A percentile compares a stretch with the other conserved stretches of the same genome.
Evolutionary conservation across 2,113 vertebrate species (phyloP).

Genomic region (Dissostichus mawsoni): DNA sequence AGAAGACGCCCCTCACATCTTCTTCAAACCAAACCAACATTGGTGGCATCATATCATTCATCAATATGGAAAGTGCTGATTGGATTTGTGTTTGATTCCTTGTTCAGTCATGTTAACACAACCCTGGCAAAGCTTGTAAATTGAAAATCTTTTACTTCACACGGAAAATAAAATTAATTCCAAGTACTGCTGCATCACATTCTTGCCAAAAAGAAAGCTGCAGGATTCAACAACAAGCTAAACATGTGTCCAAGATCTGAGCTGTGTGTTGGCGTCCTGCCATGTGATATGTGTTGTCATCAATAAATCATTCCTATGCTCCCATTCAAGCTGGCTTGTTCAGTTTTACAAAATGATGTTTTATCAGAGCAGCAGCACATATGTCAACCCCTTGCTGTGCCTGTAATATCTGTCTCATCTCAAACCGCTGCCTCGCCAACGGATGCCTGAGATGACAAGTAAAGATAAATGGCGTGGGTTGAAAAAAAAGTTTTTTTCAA

Average conservation of each 20-base stretch:
- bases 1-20: slow-evolving; percentile 19
- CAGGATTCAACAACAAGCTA: slow-evolving; percentile 21
- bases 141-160: background rate
- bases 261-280: slow-evolving; percentile 9
- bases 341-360: slow-evolving; percentile 15
- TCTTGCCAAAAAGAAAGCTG: slow-evolving; percentile 19
- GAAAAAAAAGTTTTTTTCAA: background rate
- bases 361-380: slow-evolving; percentile 5
- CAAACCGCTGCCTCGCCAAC: background rate
- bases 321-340: slow-evolving; percentile 7
- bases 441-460: slow-evolving; percentile 9
- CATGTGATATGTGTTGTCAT: slow-evolving; percentile 14
- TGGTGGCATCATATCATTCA: background rate
- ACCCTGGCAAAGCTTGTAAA: background rate
- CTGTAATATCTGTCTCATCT: slow-evolving; percentile 15
- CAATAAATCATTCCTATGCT: slow-evolving; percentile 25
- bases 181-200: slow-evolving; percentile 8
- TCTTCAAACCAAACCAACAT: slow-evolving; percentile 33
- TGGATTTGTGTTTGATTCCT: slow-evolving; percentile 10
- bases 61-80: background rate
- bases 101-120: slow-evolving; percentile 7
- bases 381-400: slow-evolving; percentile 6
- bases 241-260: slow-evolving; percentile 39
- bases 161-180: slow-evolving; percentile 10
- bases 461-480: background rate